Base-by-base conservation (phyloP, 2,113 vertebrate species). In the Numida meleagris region DNA sequence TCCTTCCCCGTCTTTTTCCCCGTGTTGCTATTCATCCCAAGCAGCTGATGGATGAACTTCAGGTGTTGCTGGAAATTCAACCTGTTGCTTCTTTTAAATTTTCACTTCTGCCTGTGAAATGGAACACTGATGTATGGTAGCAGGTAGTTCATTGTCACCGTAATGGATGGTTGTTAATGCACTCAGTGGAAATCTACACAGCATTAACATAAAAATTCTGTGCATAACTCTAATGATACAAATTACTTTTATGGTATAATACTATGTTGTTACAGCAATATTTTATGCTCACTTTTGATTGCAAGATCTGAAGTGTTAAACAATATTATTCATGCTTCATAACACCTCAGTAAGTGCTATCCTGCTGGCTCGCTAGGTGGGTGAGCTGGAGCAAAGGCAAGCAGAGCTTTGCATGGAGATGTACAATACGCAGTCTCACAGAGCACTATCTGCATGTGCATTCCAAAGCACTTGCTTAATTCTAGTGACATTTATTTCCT, bases 1-100 rank as follows among this genome's bases (percentile, higher is more conserved):
- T 29, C 36, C 24, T 25, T 62, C 25, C 21, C 36, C 38, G 24
- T 25, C 17, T 55, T 33, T 40, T 40, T 11, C 7, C 61, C 36
- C 51, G 10, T 55, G 24, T 48, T 79, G 73, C 74, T 77, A 24
- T 88, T 96, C 79, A 72, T 89, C 90, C 92, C 66, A 94, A 89
- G 61, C 27, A 92, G 81, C 72, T 9, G 18, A 88, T 62, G 68
- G 34, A 57, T n/a, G 58, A 65, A 89, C 92, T 82, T 88, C 61
- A 51, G n/a, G 63, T 78, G 79, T 82, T 58, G 16, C 24, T 85
- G 91, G 70, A 83, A 94, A 90, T 94, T 93, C 80, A 66, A 3
- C 55, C 48, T 89, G 83, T 94, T 3, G 0, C 65, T 96, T 93
- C 80, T 65, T 46, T 67, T 93, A 70, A 83, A 59, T 85, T 86